A percentile compares a stretch with the other conserved stretches of the same genome.
Conservation (phyloP, 1,140 invertebrate genomes). For the Carposina sasakii region DNA sequence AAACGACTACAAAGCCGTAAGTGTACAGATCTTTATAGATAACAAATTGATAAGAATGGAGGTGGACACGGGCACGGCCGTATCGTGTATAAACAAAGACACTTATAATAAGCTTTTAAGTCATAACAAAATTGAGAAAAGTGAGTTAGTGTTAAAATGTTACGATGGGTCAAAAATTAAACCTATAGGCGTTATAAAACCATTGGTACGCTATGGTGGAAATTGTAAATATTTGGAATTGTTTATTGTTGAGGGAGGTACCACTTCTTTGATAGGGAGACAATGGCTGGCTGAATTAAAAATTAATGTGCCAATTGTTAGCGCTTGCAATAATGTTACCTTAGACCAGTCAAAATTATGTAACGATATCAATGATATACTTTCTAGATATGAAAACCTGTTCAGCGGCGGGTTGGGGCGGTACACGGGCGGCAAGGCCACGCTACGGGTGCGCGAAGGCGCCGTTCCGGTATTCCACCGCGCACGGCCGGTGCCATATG, state of each 20-base stretch:
- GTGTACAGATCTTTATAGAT: slow-evolving; percentile 1
- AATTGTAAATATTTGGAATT: slow-evolving; percentile 25
- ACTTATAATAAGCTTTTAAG: slow-evolving; percentile 1
- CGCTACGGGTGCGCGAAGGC: too few relatives aligned
- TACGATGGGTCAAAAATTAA: slow-evolving; percentile 27
- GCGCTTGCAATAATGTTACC: too few relatives aligned
- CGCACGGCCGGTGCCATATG: too few relatives aligned
- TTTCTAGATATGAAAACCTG: too few relatives aligned
- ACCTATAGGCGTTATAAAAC: slow-evolving; percentile 20
- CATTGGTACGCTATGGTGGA: slow-evolving; percentile 14
- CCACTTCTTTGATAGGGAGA: slow-evolving; percentile 17
- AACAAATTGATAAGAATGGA: slow-evolving; percentile 6
- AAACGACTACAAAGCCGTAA: slow-evolving; percentile 6
- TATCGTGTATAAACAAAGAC: slow-evolving; percentile 6
- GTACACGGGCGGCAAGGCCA: too few relatives aligned
- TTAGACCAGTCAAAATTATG: too few relatives aligned
- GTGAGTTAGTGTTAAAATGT: slow-evolving; percentile 17
- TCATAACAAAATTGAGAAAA: slow-evolving; percentile 14
- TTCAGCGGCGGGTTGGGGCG: too few relatives aligned
- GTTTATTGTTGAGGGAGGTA: slow-evolving; percentile 23
- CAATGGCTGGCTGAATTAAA: slow-evolving; percentile 17
- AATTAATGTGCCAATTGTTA: too few relatives aligned
- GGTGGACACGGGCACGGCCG: slow-evolving; percentile 1
- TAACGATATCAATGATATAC: too few relatives aligned
- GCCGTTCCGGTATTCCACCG: too few relatives aligned